Evolutionary conservation across 2,797 vertebrate genomes (phyloP).

Genomic region (Propithecus deckenii): DNA sequence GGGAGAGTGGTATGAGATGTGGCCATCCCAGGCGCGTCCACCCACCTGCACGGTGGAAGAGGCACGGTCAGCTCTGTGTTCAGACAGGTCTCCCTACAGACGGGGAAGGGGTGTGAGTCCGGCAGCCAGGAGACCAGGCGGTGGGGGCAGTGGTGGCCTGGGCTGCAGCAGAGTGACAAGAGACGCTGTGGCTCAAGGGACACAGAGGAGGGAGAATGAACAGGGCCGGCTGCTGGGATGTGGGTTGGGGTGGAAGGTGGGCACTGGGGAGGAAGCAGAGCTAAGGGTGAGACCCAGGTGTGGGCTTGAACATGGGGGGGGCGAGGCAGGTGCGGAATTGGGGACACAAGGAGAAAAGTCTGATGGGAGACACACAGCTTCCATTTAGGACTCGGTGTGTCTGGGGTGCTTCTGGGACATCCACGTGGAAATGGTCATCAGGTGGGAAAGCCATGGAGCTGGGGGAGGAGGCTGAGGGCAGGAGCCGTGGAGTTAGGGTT

Average conservation of each 20-base stretch:
- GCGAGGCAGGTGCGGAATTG: background rate
- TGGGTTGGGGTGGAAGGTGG: background rate
- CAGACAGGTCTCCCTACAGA: background rate
- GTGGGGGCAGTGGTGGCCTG: background rate
- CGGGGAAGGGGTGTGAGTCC: background rate
- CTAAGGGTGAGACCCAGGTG: background rate
- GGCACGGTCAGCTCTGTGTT: background rate
- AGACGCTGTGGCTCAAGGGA: background rate
- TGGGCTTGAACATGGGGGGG: background rate
- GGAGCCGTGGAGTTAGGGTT: background rate
- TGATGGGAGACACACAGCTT: background rate
- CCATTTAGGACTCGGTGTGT: background rate
- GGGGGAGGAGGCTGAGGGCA: accelerated
- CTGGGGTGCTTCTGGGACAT: background rate
- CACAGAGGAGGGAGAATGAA: background rate
- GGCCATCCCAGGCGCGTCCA: too few species aligned
- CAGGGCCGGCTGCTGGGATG: too few species aligned
- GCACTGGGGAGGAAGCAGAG: background rate
- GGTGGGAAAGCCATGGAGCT: background rate
- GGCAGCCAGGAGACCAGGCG: too few species aligned
- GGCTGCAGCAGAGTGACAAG: background rate
- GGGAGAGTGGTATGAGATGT: accelerated
- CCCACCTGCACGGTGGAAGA: background rate
- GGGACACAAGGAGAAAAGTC: background rate
- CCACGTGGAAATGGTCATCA: too few species aligned